Evolutionary conservation across 1,140 invertebrate genomes (phyloP).

Genomic region (Notospermus geniculatus): DNA sequence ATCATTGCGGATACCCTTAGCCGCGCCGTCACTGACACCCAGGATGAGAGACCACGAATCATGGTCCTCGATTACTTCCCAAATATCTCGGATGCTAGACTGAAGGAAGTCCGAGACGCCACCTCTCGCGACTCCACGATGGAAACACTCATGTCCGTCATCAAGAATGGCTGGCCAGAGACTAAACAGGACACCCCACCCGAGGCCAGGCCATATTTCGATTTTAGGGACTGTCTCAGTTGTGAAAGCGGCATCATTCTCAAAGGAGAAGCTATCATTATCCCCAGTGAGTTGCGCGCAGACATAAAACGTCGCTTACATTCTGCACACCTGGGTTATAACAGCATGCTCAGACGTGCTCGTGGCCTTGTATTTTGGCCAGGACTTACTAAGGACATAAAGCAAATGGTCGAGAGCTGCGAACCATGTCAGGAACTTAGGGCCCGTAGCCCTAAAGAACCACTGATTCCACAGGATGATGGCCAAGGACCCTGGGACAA

Average conservation of each 20-base stretch:
- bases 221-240: slow-evolving; percentile 30
- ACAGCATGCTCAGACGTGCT: slow-evolving; percentile 28
- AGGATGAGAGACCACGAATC: background rate
- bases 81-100: slow-evolving; percentile 11
- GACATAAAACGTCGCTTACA: slow-evolving; percentile 42
- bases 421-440: slow-evolving; percentile 22
- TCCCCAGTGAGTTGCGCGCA: slow-evolving; percentile 32
- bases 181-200: slow-evolving; percentile 6
- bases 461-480: slow-evolving; percentile 26
- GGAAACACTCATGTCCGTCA: slow-evolving; percentile 6
- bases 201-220: slow-evolving; percentile 19
- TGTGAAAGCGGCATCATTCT: slow-evolving; percentile 36
- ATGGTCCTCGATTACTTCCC: slow-evolving; percentile 7
- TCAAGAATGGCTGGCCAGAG: slow-evolving; percentile 22
- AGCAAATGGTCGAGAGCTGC: no score
- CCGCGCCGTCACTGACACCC: slow-evolving; percentile 21
- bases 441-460: slow-evolving; percentile 16
- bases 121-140: slow-evolving; percentile 9
- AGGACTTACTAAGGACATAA: slow-evolving; percentile 27
- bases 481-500: slow-evolving; percentile 38
- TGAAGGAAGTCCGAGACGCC: slow-evolving; percentile 15
- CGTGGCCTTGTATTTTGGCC: slow-evolving; percentile 33
- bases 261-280: slow-evolving; percentile 35
- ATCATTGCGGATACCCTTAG: slow-evolving; percentile 41
- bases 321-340: slow-evolving; percentile 39